Percentiles rank a stretch among this genome's conserved stretches.
phyloP scores from a whole-genome alignment of 2,113 vertebrate species.

The Notiomystis cincta region DNA sequence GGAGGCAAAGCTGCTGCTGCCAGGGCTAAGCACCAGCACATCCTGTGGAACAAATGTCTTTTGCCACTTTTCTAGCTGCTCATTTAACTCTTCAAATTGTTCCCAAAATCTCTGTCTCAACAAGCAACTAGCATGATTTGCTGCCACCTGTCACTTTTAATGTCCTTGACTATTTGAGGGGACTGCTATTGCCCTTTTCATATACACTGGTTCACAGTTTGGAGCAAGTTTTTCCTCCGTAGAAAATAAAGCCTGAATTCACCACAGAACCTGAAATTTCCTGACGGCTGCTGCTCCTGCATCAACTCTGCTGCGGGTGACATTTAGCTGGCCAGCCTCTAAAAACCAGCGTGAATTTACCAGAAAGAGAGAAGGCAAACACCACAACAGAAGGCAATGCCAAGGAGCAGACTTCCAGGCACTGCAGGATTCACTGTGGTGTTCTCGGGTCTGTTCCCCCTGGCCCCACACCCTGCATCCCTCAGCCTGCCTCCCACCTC shows the following conservation, averaged over 20 bases:
- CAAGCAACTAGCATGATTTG: not conserved
- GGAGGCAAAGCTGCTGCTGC: not conserved
- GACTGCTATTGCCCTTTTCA: not conserved
- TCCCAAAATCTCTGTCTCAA: not conserved
- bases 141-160: not conserved
- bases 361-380: not conserved
- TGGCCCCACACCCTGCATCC: accelerated
- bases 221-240: not conserved
- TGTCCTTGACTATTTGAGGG: not conserved
- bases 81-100: not conserved
- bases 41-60: not conserved
- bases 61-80: not conserved
- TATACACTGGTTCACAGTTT: accelerated
- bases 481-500: accelerated
- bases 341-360: accelerated
- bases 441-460: not conserved
- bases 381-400: not conserved
- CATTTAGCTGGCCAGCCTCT: accelerated
- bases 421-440: accelerated
- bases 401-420: not conserved
- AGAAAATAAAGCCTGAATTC: not conserved
- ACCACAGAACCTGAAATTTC: not conserved
- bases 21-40: not conserved
- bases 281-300: not conserved
- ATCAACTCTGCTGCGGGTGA: accelerated